Percentiles rank a stretch among this genome's conserved stretches.
phyloP scores from a whole-genome alignment of 2,113 vertebrate genomes.

The Vicugna pacos region DNA sequence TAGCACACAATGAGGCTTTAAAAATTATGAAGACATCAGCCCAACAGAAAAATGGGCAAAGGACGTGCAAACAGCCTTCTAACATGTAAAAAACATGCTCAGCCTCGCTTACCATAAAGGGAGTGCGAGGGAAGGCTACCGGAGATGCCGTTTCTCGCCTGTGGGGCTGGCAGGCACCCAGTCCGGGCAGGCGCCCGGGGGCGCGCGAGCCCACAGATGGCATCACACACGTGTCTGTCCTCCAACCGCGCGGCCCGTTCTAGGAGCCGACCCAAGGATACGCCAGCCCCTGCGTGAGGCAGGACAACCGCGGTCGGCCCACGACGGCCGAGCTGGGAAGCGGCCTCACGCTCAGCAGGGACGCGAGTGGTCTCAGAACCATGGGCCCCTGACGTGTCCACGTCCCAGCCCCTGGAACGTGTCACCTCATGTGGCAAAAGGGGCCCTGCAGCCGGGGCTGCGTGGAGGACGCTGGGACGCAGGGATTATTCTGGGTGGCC shows the following conservation, averaged over 20 bases:
- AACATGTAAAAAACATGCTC: background rate
- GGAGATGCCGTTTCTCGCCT: accelerated
- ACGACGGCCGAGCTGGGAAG: accelerated
- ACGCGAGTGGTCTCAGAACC: accelerated
- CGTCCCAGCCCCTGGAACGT: accelerated
- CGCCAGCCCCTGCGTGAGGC: accelerated
- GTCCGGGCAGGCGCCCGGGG: background rate
- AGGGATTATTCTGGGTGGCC: accelerated
- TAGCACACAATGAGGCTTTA: accelerated
- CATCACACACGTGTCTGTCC: accelerated
- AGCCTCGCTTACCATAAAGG: accelerated
- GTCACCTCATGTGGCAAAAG: background rate
- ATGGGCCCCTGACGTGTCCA: no score
- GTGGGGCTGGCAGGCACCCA: background rate
- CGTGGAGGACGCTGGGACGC: accelerated
- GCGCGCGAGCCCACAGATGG: accelerated
- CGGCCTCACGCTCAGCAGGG: background rate
- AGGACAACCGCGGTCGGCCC: background rate
- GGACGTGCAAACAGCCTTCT: background rate
- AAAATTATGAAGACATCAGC: background rate
- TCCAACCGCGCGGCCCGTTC: accelerated
- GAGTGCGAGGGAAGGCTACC: background rate
- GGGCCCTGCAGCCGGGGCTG: background rate
- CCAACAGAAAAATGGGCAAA: accelerated
- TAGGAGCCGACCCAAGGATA: background rate